A percentile compares a stretch with the other conserved stretches of the same genome.
Evolutionary conservation across 2,113 vertebrate species (phyloP).

Genomic region (Psilopsiagon aurifrons): DNA sequence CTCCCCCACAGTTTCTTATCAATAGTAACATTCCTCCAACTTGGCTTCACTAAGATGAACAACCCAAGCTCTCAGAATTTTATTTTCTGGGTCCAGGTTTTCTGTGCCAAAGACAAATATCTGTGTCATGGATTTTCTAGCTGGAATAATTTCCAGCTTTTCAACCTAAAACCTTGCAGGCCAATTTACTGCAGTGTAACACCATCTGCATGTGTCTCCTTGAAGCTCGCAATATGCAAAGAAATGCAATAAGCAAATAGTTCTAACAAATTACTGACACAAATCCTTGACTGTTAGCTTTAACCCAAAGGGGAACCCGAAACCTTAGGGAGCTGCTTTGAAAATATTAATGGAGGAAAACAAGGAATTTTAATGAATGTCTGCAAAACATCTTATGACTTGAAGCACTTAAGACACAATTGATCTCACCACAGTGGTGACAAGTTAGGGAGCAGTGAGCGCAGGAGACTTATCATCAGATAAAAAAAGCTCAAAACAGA

Average conservation of each 20-base stretch:
- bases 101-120: background rate
- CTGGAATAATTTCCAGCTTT: background rate
- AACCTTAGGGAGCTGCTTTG: background rate
- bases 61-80: background rate
- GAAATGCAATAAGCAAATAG: background rate
- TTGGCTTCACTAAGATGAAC: background rate
- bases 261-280: background rate
- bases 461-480: conserved; percentile 16
- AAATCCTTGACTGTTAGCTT: background rate
- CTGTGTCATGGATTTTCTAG: background rate
- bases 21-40: background rate
- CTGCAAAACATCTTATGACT: conserved; percentile 7
- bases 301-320: background rate
- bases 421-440: conserved; percentile 33
- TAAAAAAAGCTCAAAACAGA: conserved; percentile 47
- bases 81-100: background rate
- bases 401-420: conserved; percentile 22
- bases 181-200: background rate
- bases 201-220: background rate
- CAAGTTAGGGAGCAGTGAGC: conserved; percentile 11
- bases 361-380: conserved; percentile 1
- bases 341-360: conserved; percentile 22
- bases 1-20: background rate
- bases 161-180: background rate
- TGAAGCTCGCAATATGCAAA: background rate